Base-by-base conservation (phyloP, 2,888 invertebrate genomes). In the Cetonia aurata region DNA sequence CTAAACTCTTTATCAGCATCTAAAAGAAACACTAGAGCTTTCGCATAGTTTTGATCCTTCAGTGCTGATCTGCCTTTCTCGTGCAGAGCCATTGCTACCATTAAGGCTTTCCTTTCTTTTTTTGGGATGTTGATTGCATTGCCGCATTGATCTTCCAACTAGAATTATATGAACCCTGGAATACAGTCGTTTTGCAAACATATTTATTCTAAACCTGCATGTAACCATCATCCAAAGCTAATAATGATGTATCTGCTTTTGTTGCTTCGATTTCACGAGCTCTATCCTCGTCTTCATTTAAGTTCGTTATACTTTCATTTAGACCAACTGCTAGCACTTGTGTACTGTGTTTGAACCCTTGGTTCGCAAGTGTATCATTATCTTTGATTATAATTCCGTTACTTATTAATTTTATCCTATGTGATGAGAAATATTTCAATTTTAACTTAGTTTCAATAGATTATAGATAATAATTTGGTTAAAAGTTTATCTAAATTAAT, bases 121-220 rank as follows among this genome's bases (percentile, higher is more conserved):
- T 87, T 83, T 0, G 95, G 94, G 31, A 95, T 85, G 59, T 91
- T 87, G 3, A 95, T 86, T 0, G 90, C 83, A 81, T 92, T 91
- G 0, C 95, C 95, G 9, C 90, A 88, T 78, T 95, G 95, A 83
- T 95, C 93, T 80, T 94, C 92, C 71, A 93, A 82, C 91, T 91
- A 79, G 13, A 79, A 72, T 25, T 25, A 4, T 25, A 25, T 25
- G 25, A 1, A 25, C 1, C 3, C 4, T 3, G 4, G 25, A 50
- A 13, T 4, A 1, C 15, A 55, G 1, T 19, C 12, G 37, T 53
- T 31, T 53, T 41, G 25, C 42, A 25, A 57, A 52, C 3, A 17
- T 44, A 60, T 37, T 25, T 25, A 25, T 25, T 25, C 25, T 25
- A 67, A 19, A 89, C 89, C 84, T 88, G 87, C 83, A 90, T 87